Conservation (phyloP, 2,113 vertebrate species). For the Colaptes auratus region DNA sequence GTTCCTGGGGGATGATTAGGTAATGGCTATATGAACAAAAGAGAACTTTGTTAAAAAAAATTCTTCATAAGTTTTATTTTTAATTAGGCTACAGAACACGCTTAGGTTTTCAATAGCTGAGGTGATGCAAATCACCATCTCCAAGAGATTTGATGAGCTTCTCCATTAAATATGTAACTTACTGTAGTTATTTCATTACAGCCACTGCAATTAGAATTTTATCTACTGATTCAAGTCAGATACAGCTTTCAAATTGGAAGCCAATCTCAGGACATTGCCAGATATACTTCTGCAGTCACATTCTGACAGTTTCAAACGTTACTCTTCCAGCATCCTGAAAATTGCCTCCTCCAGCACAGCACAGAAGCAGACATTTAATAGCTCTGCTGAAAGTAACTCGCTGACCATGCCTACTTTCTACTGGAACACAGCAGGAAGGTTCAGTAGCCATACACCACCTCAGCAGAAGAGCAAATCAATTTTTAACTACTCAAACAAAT, state of each 20-base stretch:
- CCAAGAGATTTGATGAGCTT: not conserved
- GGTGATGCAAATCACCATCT: not conserved
- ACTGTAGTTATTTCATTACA: not conserved
- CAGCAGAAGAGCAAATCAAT: not conserved
- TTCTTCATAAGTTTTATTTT: not conserved
- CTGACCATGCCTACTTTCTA: not conserved
- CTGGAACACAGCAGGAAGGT: not conserved
- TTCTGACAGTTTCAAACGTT: not conserved
- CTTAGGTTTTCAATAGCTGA: not conserved
- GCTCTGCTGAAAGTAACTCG: not conserved
- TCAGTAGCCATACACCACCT: not conserved
- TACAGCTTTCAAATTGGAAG: not conserved
- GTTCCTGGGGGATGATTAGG: slow-evolving; percentile 79
- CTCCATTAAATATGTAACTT: not conserved
- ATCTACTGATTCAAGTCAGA: not conserved
- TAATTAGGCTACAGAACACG: not conserved
- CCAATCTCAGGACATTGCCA: not conserved
- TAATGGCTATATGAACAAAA: slow-evolving; percentile 80
- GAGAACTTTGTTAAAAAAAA: not conserved
- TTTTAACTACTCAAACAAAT: not conserved
- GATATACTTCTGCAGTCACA: not conserved
- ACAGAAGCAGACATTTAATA: not conserved
- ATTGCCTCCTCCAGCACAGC: not conserved
- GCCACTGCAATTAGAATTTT: not conserved
- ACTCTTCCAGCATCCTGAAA: not conserved